Evolutionary conservation across 2,113 vertebrate species (phyloP).

Genomic region (Bubo bubo): DNA sequence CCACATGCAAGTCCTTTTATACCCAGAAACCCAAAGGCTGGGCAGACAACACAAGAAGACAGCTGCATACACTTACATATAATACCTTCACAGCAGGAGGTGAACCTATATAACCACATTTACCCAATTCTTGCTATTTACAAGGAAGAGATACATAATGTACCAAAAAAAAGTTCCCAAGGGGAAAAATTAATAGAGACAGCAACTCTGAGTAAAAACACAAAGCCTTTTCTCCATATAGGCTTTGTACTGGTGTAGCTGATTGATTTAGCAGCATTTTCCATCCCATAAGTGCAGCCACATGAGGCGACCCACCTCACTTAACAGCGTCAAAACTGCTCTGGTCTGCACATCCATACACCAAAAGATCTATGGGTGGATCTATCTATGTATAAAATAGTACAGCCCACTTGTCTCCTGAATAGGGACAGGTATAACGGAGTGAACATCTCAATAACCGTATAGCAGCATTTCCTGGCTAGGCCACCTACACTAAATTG

Average conservation of each 20-base stretch:
- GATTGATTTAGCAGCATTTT: background rate
- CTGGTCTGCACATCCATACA: background rate
- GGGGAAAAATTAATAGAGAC: background rate
- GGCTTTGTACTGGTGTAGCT: background rate
- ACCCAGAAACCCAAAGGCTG: background rate
- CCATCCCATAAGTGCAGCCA: background rate
- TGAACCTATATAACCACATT: background rate
- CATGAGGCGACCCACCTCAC: rapidly evolving
- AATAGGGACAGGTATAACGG: background rate
- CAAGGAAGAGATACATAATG: background rate
- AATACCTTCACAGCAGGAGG: background rate
- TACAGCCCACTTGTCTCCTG: background rate
- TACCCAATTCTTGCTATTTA: background rate
- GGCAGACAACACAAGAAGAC: background rate
- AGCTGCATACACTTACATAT: background rate
- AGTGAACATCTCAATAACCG: background rate
- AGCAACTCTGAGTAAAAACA: background rate
- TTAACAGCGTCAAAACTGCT: background rate
- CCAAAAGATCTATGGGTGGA: background rate
- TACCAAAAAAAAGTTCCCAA: background rate
- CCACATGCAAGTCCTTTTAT: background rate
- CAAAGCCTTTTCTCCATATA: background rate
- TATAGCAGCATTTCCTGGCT: background rate
- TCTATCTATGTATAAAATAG: background rate
- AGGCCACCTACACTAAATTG: background rate